Evolutionary conservation across 2,113 vertebrate species (phyloP).

Genomic region (Malurus elegans): DNA sequence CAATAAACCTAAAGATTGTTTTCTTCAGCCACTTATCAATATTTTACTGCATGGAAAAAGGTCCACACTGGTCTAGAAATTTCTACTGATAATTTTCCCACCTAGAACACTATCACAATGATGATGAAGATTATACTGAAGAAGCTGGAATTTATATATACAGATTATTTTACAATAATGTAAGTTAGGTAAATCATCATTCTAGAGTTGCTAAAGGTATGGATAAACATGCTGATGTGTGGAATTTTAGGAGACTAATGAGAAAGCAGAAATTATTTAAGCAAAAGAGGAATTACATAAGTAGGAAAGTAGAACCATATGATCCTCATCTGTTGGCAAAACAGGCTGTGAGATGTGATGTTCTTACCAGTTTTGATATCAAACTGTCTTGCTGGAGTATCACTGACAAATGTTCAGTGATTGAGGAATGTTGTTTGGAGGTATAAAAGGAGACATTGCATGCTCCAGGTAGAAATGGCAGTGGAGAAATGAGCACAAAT

Average conservation of each 20-base stretch:
- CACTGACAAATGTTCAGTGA: neutral
- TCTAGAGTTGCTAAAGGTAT: neutral
- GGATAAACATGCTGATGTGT: neutral
- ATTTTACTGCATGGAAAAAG: constrained; percentile 37
- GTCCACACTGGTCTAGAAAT: neutral
- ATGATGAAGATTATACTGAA: neutral
- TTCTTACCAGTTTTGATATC: neutral
- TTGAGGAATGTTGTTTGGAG: neutral
- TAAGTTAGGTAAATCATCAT: neutral
- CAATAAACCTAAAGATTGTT: constrained; percentile 53
- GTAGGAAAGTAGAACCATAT: neutral
- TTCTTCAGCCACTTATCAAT: constrained; percentile 45
- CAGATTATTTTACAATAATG: neutral
- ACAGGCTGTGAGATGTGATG: neutral
- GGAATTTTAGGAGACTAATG: neutral
- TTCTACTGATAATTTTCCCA: neutral
- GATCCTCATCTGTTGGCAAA: neutral
- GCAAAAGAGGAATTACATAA: neutral
- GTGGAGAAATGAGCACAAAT: neutral
- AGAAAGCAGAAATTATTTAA: neutral
- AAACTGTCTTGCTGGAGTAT: neutral
- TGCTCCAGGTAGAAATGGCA: neutral
- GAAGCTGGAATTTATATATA: neutral
- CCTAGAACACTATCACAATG: neutral
- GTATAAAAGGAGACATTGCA: neutral